Base-by-base conservation (phyloP, 2,888 invertebrate species). In the Polyploca ridens region DNA sequence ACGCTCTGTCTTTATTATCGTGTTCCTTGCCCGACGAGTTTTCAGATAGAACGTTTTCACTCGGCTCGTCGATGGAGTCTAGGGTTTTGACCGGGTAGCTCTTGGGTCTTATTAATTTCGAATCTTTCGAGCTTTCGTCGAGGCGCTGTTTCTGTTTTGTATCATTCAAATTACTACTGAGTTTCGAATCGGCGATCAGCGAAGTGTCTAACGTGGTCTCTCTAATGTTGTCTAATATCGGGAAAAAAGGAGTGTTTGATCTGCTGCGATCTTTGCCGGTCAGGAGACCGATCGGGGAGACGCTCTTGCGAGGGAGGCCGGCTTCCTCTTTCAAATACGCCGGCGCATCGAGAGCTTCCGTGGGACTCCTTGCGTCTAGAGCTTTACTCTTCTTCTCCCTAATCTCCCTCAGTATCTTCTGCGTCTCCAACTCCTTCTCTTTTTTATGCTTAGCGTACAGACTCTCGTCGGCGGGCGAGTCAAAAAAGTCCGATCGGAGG, bases 401-500 rank as follows among this genome's bases (percentile, higher is more conserved):
- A 65, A 96, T 95, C 90, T 97, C 95, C 79, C 95, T 95, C 8
- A 96, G 83, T 33, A 96, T 95, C 84, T 95, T 95, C 85, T 96
- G 95, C 62, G 97, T 95, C 90, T 96, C 95, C 77, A 96, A 88
- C 86, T 97, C 95, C 74, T 96, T 94, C 84, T 96, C 94, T 70
- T 95, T 95, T 73, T 95, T 94, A 79, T 95, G 95, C 82, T 95
- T 87, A 1, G 95, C 94, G 79, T 96, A 96, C 33, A 95, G 90
- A 78, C 95, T 96, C 75, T 97, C 97, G 66, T 96, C 96, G 27
- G 95, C 87, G 10, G 96, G 95, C 1, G 96, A 91, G 71, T 97
- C 97, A 81, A 96, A 97, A 83, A 97, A 97, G 85, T 97, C 97
- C 0, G 97, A 96, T 41, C 97, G 94, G 66, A 97, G 88, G 87